Evolutionary conservation across 2,113 vertebrate genomes (phyloP).

Genomic region (Rhea americana): DNA sequence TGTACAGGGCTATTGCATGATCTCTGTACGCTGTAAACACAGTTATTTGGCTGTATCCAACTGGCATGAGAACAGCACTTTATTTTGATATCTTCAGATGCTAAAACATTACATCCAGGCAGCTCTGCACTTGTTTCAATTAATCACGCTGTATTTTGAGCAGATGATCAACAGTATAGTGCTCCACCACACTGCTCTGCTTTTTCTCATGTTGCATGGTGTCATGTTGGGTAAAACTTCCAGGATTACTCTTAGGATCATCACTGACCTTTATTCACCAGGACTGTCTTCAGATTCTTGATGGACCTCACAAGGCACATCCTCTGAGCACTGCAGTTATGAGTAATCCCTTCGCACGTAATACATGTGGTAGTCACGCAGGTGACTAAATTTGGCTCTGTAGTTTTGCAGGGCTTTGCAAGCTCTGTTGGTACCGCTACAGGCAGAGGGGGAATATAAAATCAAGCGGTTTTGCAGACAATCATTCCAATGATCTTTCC

Average conservation of each 20-base stretch:
- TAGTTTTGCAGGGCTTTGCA: neutral
- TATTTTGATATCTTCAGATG: neutral
- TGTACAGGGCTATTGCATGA: neutral
- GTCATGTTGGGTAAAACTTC: neutral
- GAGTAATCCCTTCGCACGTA: neutral
- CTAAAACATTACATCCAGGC: neutral
- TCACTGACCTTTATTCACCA: neutral
- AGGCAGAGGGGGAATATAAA: neutral
- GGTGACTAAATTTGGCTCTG: neutral
- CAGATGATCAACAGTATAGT: accelerated
- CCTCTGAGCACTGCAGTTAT: accelerated
- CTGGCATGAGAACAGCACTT: neutral
- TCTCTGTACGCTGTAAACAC: neutral
- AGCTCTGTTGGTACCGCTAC: neutral
- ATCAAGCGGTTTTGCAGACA: neutral
- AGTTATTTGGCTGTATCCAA: neutral
- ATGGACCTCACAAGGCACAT: neutral
- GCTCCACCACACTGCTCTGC: neutral
- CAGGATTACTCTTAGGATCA: neutral
- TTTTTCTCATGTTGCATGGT: neutral
- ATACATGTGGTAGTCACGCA: accelerated
- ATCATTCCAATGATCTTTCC: neutral
- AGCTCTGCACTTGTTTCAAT: accelerated
- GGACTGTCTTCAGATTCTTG: accelerated
- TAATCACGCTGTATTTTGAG: neutral